phyloP scores from a whole-genome alignment of 2,888 invertebrate species.

The Agrotis puta region DNA sequence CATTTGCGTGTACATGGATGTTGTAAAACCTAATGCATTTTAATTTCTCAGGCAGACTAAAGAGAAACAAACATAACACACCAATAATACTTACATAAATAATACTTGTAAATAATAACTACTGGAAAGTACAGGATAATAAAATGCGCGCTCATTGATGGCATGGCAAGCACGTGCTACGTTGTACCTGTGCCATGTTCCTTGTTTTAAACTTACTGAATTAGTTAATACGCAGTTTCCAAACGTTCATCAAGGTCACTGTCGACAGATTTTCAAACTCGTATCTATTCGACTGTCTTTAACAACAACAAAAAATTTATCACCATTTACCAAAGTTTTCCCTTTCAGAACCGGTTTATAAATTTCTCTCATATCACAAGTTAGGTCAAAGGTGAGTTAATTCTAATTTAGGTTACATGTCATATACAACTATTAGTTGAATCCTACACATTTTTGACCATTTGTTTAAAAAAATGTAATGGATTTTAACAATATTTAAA shows the following conservation, averaged over 20 bases:
- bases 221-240: no score
- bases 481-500: no score
- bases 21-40: not conserved
- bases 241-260: no score
- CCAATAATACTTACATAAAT: not conserved
- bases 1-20: not conserved
- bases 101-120: slow-evolving; percentile 5
- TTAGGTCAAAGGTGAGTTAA: no score
- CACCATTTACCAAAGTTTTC: no score
- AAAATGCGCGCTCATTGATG: not conserved
- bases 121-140: not conserved
- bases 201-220: not conserved
- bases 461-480: no score
- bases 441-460: no score
- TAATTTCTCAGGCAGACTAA: not conserved
- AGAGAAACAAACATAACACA: not conserved
- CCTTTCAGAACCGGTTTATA: no score
- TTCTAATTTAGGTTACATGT: no score
- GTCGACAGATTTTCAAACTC: not conserved
- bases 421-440: no score
- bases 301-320: no score
- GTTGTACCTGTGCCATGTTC: not conserved
- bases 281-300: not conserved
- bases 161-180: not conserved
- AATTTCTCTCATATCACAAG: no score